Percentiles rank a stretch among this genome's conserved stretches.
These are phyloP conservation scores for Torymus auratus DNA, from an alignment of 2,888 invertebrate genomes.

Conservation along the genomic window DNA sequence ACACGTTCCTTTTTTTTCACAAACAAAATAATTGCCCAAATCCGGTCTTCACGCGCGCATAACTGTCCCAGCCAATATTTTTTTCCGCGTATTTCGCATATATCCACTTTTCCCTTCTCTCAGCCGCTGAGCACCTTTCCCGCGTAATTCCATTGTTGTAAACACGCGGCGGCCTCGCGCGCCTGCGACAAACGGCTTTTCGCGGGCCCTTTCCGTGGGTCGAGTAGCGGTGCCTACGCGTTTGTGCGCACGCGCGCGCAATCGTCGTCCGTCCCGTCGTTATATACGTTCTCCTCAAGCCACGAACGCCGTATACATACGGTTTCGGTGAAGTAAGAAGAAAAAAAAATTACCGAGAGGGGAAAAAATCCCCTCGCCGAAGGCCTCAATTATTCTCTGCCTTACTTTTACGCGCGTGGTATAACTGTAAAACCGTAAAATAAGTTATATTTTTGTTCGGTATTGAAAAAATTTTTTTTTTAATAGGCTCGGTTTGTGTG, in stretches of 20 bases:
- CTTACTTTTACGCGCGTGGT: too few relatives aligned
- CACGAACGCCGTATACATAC: neutral
- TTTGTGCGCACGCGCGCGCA: constrained; percentile 5
- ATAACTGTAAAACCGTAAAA: too few relatives aligned
- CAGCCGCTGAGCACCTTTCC: constrained; percentile 7
- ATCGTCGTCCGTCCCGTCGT: constrained; percentile 11
- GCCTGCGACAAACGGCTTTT: constrained; percentile 14
- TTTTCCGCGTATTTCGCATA: neutral
- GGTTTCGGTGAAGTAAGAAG: constrained; percentile 3
- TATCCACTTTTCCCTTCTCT: constrained; percentile 18
- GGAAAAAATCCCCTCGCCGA: too few relatives aligned
- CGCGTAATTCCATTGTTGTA: constrained; percentile 19
- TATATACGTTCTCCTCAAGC: constrained; percentile 15
- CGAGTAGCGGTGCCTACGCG: constrained; percentile 45
- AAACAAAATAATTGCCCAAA: too few relatives aligned
- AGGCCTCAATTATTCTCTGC: too few relatives aligned
- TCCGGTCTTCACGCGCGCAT: too few relatives aligned
- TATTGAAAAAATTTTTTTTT: too few relatives aligned
- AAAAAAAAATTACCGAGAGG: neutral
- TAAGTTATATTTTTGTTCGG: too few relatives aligned
- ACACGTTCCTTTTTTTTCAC: too few relatives aligned
- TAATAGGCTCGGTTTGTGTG: too few relatives aligned
- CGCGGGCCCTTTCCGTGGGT: constrained; percentile 37
- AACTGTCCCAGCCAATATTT: too few relatives aligned
- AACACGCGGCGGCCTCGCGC: neutral